These are phyloP conservation scores for Mystacornis crossleyi DNA, from an alignment of 2,113 vertebrate genomes.

Conservation along the genomic window DNA sequence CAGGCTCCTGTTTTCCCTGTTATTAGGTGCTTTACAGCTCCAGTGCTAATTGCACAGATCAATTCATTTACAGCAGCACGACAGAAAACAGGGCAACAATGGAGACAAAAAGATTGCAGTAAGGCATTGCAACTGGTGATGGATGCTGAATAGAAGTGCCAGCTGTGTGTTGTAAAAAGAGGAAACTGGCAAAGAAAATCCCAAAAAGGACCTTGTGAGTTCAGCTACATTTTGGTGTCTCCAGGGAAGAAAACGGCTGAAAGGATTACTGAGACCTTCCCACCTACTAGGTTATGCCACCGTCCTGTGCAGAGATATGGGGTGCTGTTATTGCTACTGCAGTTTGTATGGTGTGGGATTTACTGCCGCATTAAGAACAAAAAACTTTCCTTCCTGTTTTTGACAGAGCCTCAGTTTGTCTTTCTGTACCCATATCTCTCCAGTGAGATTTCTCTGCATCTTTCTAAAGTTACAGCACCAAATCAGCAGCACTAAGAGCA, in stretches of 20 bases:
- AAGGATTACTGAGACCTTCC: background rate
- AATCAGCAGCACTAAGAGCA: background rate
- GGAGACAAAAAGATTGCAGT: slow-evolving; percentile 28
- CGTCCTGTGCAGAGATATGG: background rate
- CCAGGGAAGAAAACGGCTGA: background rate
- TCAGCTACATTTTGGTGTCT: background rate
- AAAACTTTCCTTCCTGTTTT: background rate
- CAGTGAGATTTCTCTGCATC: background rate
- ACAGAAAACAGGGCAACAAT: background rate
- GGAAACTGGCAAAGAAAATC: background rate
- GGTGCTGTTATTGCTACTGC: background rate
- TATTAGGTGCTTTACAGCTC: background rate
- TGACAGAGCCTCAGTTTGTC: background rate
- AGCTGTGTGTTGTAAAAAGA: slow-evolving; percentile 31
- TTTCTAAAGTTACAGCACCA: background rate
- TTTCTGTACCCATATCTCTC: background rate
- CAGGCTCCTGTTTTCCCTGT: slow-evolving; percentile 4
- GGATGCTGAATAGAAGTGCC: background rate
- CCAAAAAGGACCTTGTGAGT: background rate
- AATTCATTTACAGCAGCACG: slow-evolving; percentile 33
- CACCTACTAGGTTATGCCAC: background rate
- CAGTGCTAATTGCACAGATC: slow-evolving; percentile 37
- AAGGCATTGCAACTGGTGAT: background rate
- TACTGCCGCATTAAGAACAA: background rate
- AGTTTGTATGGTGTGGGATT: background rate